Evolutionary conservation across 2,113 vertebrate species (phyloP).

Genomic region (Nasalis larvatus): DNA sequence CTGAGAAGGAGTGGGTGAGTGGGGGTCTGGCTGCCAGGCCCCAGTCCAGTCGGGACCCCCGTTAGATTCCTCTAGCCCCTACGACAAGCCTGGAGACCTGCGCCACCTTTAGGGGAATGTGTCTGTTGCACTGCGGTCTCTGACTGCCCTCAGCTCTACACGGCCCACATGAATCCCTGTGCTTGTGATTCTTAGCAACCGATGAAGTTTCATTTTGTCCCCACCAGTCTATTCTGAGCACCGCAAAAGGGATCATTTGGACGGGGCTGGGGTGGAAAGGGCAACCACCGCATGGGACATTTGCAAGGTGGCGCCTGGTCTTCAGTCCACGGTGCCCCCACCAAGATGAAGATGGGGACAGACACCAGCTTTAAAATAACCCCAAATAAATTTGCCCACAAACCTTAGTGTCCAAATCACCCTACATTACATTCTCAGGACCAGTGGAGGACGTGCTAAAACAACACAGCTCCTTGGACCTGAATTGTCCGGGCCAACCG

Average conservation of each 20-base stretch:
- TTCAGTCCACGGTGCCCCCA: accelerated
- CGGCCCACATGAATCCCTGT: accelerated
- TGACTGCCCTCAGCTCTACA: accelerated
- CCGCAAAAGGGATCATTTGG: accelerated
- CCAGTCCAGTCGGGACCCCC: background rate
- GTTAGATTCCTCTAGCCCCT: background rate
- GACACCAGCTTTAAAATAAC: background rate
- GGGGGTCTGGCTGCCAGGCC: background rate
- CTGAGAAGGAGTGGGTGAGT: too few relatives aligned
- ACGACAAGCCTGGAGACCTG: background rate
- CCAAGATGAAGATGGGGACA: accelerated
- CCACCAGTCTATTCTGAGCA: background rate
- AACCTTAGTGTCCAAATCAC: background rate
- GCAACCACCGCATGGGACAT: accelerated
- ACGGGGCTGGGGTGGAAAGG: accelerated
- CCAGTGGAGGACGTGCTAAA: background rate
- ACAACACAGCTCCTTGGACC: background rate
- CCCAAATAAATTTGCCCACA: background rate
- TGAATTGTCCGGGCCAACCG: background rate
- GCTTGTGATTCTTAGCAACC: accelerated
- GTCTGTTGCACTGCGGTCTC: background rate
- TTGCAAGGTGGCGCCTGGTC: background rate
- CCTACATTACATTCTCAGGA: background rate
- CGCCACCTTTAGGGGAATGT: accelerated
- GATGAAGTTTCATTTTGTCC: background rate